Conservation (phyloP, 1,140 invertebrate species). For the Drosophila subobscura region DNA sequence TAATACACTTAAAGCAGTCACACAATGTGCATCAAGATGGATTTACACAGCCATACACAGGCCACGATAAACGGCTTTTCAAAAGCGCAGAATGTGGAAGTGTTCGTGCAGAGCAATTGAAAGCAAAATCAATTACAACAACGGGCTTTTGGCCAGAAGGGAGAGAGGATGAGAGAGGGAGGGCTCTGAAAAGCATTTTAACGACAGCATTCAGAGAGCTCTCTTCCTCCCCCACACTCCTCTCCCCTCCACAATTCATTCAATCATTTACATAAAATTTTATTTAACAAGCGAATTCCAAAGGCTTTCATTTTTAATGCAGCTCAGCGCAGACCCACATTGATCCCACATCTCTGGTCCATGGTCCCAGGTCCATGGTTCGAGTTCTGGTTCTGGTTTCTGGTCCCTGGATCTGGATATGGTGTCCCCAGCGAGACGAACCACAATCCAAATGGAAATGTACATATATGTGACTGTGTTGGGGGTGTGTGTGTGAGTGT, state of each 20-base stretch:
- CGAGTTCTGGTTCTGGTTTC: too few relatives aligned
- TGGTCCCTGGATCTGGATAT: background rate
- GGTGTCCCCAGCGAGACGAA: constrained; percentile 32
- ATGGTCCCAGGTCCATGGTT: constrained; percentile 1
- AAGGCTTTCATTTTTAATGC: constrained; percentile 63
- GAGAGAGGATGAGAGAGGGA: too few relatives aligned
- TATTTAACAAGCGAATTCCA: constrained; percentile 63
- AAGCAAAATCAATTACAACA: constrained; percentile 47
- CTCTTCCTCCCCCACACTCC: background rate
- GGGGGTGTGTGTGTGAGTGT: constrained; percentile 9
- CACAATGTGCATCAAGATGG: constrained; percentile 22
- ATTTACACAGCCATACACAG: background rate
- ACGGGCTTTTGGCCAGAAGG: constrained; percentile 15
- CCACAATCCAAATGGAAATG: constrained; percentile 19
- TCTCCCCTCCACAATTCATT: constrained; percentile 10
- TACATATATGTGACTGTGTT: constrained; percentile 1
- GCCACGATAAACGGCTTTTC: constrained; percentile 39
- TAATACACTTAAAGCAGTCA: background rate
- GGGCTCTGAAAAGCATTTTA: constrained; percentile 45
- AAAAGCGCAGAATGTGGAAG: background rate
- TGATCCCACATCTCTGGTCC: constrained; percentile 15
- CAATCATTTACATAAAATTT: constrained; percentile 65
- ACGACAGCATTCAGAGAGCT: constrained; percentile 26
- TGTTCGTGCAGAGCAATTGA: constrained; percentile 18
- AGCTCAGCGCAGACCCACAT: background rate